These are phyloP conservation scores for Drosophila novamexicana DNA, from an alignment of 1,140 invertebrate species.

Conservation along the genomic window DNA sequence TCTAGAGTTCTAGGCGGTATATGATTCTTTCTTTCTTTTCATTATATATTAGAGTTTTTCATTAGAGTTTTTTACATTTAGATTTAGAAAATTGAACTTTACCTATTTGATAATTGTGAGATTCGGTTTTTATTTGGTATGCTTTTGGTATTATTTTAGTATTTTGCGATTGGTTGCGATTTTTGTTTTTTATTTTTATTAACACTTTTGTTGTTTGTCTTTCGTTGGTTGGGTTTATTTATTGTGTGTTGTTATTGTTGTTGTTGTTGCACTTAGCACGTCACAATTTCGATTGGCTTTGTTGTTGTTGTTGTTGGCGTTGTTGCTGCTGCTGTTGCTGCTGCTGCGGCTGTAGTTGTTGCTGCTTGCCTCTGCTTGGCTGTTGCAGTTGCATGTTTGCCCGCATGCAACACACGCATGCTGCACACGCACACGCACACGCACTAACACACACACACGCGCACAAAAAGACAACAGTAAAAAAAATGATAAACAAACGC, in stretches of 20 bases:
- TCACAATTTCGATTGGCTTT: background rate
- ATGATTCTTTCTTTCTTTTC: background rate
- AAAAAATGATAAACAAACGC: constrained; percentile 32
- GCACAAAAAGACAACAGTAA: constrained; percentile 20
- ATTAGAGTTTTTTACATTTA: constrained; percentile 19
- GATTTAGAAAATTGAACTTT: constrained; percentile 66
- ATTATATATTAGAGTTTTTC: constrained; percentile 15
- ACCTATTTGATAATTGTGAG: constrained; percentile 62
- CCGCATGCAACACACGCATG: constrained; percentile 22
- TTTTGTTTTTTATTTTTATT: constrained; percentile 33
- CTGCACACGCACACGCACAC: constrained; percentile 27
- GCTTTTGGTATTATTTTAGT: constrained; percentile 1
- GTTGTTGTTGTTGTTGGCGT: background rate
- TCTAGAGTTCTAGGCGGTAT: background rate
- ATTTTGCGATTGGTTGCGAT: too few relatives aligned
- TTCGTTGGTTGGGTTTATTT: constrained; percentile 4
- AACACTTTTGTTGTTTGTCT: constrained; percentile 15
- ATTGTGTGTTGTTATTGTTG: constrained; percentile 11
- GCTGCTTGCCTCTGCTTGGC: background rate
- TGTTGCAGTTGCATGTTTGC: constrained; percentile 14
- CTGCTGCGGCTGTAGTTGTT: constrained; percentile 15
- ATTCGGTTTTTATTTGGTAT: constrained; percentile 39
- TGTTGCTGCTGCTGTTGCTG: constrained; percentile 6
- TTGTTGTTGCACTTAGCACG: constrained; percentile 5
- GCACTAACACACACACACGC: constrained; percentile 19